Evolutionary conservation across 2,888 invertebrate genomes (phyloP), one percentile per base, ranked within the genome.

Genomic region (Gerris lacustris): DNA sequence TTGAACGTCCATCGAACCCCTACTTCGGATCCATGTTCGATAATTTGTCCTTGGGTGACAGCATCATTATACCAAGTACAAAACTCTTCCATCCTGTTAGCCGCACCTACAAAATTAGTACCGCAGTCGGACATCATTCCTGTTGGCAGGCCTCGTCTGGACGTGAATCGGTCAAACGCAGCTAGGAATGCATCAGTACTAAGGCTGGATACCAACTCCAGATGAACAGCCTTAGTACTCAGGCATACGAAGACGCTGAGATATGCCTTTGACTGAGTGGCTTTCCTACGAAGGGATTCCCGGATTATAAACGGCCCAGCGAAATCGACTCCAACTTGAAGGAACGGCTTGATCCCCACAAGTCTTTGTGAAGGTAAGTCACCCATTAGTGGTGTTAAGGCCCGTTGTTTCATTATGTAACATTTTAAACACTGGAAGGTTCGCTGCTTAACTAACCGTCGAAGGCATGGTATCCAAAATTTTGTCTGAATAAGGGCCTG

Each of bases 1-100:
- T 73, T 75, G 63, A 77, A 77, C 43, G 75, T 70, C 76, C 76
- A 76, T 1, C 47, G 6, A 55, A 55, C 15, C 15, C 55, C 55
- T 55, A 2, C 11, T 11, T 55, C 2, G 15, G 11, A 55, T 11
- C 9, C 11, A 55, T 55, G 55, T 11, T 55, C 55, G 15, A 55
- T 55, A 15, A 55, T 55, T 9, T 15, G 15, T 55, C 11, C 9
- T 15, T 15, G 9, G 55, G 55, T 55, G 2, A 11, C 55, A 55
- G 9, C 15, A 9, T 55, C 55, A 2, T 55, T 55, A 11, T 11
- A 15, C 55, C 55, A 55, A 55, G 9, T 62, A 31, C 11, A 5
- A 6, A 67, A 5, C n/a, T 70, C 70, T 18, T 67, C 6, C 11
- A 67, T 45, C 6, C 45, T n/a, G 31, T 55, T 63, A 5, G 45